Percentiles rank a stretch among this genome's conserved stretches.
Conservation (phyloP, 1,140 invertebrate genomes). For the Trialeurodes vaporariorum region DNA sequence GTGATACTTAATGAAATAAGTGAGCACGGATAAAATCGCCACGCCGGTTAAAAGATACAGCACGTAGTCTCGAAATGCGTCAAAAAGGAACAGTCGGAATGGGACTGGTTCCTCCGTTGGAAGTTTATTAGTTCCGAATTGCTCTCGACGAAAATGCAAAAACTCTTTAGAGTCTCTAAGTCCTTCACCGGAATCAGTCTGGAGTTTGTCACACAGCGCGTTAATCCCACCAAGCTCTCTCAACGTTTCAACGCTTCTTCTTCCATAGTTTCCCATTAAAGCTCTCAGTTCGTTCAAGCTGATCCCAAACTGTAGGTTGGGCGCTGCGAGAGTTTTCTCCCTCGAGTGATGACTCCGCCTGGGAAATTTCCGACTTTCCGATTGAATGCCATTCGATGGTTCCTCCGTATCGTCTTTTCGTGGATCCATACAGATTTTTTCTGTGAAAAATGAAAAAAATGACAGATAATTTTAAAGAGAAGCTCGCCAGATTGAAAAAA, state of each 20-base stretch:
- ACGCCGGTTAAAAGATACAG: conserved; percentile 94
- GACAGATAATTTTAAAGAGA: too few relatives aligned
- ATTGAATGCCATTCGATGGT: too few relatives aligned
- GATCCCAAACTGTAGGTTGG: conserved; percentile 87
- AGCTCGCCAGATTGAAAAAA: too few relatives aligned
- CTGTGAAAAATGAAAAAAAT: too few relatives aligned
- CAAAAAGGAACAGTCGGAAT: conserved; percentile 96
- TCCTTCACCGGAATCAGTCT: conserved; percentile 94
- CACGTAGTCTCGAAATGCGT: conserved; percentile 97
- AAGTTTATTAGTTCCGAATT: conserved; percentile 96
- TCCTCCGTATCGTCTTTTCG: neutral
- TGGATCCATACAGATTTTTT: neutral
- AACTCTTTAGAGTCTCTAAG: conserved; percentile 52
- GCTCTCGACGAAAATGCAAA: conserved; percentile 79
- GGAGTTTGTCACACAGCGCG: conserved; percentile 90
- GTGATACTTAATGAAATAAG: conserved; percentile 36
- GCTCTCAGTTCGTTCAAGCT: conserved; percentile 87
- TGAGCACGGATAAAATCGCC: conserved; percentile 81
- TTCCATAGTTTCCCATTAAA: conserved; percentile 89
- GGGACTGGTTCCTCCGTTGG: conserved; percentile 98
- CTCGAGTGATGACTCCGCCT: conserved; percentile 13
- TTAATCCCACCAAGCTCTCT: conserved; percentile 78
- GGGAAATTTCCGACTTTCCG: neutral
- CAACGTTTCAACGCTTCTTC: conserved; percentile 78
- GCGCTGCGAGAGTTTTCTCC: conserved; percentile 82